Base-by-base conservation (phyloP, 2,113 vertebrate genomes). In the Lasiurus borealis region DNA sequence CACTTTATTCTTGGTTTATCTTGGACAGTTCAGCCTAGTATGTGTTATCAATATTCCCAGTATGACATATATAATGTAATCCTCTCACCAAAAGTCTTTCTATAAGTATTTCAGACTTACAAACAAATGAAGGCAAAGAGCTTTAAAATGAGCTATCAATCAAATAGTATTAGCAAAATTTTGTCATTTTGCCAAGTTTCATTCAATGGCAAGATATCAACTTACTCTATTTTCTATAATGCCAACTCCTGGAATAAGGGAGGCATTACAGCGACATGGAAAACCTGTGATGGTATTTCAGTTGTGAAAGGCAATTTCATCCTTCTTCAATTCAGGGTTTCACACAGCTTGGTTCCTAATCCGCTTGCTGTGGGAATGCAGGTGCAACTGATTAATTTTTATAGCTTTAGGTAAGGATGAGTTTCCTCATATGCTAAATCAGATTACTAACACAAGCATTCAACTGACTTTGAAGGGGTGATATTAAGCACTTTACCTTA, bases 171-270 rank as follows among this genome's bases (percentile, higher is more conserved):
- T 66, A 86, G 3, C 8, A 16, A n/a, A 34, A 85, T 76, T 92
- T 92, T 87, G 27, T 59, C 23, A 81, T 90, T 91, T 89, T 90
- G 6, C 76, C 34, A 88, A 27, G 21, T 78, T 96, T 78, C 54
- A 75, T 64, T 91, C 14, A 78, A 44, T 36, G 80, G 66, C 29
- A 93, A 83, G 15, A 91, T 57, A 69, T 9, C 46, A 90, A 90
- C n/a, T 25, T 88, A 57, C 29, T 84, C 19, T 85, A 71, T 90
- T 89, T 93, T 88, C 48, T 91, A 48, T 69, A 73, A 93, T 50
- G 64, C 23, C 52, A 85, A 83, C 19, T 21, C 19, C 72, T 90
- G 62, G 23, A 73, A 36, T 71, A 85, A 29, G 68, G 31, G 23
- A 69, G 25, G 64, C 88, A 92, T 68, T 76, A 92, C 66, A 75